Percentiles rank a stretch among this genome's conserved stretches.
Conservation (phyloP, 2,797 vertebrate species). For the Sebastes diaconus region DNA sequence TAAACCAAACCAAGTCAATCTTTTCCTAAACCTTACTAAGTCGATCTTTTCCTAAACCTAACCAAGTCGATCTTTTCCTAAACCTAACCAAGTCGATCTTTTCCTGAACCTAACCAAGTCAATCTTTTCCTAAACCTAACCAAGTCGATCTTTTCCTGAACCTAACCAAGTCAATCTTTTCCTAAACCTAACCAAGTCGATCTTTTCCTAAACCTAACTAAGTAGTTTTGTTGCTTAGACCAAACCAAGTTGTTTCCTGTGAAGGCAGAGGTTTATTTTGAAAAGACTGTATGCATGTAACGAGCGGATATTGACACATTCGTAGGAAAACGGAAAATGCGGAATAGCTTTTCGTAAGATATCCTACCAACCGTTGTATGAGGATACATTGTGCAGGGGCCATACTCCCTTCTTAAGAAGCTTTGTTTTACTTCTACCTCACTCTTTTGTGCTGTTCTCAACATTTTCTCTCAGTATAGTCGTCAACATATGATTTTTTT, state of each 20-base stretch:
- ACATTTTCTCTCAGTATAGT: conserved; percentile 32
- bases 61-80: too few species aligned
- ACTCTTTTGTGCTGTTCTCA: conserved; percentile 25
- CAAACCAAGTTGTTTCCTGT: background rate
- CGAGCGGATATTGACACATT: background rate
- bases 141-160: too few species aligned
- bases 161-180: too few species aligned
- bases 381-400: background rate
- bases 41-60: too few species aligned
- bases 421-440: conserved; percentile 31
- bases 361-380: background rate
- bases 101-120: too few species aligned
- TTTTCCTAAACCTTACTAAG: too few species aligned
- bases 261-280: background rate
- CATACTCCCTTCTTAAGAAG: background rate
- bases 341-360: background rate
- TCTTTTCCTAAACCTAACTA: too few species aligned
- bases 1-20: too few species aligned
- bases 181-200: too few species aligned
- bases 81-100: too few species aligned
- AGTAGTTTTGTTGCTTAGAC: too few species aligned
- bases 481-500: conserved; percentile 17
- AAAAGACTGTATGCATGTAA: background rate
- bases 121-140: too few species aligned
- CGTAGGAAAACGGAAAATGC: background rate